These are phyloP conservation scores for Thymallus thymallus DNA, from an alignment of 2,113 vertebrate species.

Conservation along the genomic window DNA sequence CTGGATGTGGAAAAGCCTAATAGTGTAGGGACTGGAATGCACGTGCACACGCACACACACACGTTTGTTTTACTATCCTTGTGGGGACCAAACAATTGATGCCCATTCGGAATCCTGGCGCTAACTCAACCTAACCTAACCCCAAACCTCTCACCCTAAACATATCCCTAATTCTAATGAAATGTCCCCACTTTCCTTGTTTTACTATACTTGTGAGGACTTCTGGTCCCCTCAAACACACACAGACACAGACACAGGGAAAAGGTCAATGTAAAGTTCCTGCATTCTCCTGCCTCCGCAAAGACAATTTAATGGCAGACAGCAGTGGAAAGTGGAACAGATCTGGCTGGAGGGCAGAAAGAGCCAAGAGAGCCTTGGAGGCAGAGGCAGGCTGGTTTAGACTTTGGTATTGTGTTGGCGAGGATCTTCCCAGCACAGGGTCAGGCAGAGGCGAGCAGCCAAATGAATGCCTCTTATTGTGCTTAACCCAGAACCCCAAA, in stretches of 20 bases:
- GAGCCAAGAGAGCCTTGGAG: conserved; percentile 34
- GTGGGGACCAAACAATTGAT: too few relatives aligned
- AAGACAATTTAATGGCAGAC: conserved; percentile 36
- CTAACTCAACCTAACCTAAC: too few relatives aligned
- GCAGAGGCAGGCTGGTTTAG: conserved; percentile 31
- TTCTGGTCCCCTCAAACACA: neutral
- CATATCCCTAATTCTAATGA: too few relatives aligned
- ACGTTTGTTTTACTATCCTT: too few relatives aligned
- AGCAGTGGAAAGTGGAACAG: conserved; percentile 66
- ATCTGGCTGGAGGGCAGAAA: conserved; percentile 54
- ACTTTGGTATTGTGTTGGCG: conserved; percentile 30
- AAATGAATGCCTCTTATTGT: conserved; percentile 54
- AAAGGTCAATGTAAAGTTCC: conserved; percentile 20
- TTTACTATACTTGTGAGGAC: too few relatives aligned
- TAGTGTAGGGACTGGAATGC: too few relatives aligned
- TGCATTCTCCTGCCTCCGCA: too few relatives aligned
- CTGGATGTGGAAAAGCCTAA: too few relatives aligned
- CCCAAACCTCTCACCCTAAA: too few relatives aligned
- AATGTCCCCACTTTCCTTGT: too few relatives aligned
- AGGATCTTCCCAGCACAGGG: conserved; percentile 28
- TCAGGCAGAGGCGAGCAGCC: conserved; percentile 40
- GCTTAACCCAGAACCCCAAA: conserved; percentile 24
- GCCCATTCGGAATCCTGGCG: too few relatives aligned
- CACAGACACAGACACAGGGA: neutral
- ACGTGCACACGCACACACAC: too few relatives aligned